A percentile compares a stretch with the other conserved stretches of the same genome.
Evolutionary conservation across 2,888 invertebrate genomes (phyloP).

Genomic region (Exocentrus adspersus): DNA sequence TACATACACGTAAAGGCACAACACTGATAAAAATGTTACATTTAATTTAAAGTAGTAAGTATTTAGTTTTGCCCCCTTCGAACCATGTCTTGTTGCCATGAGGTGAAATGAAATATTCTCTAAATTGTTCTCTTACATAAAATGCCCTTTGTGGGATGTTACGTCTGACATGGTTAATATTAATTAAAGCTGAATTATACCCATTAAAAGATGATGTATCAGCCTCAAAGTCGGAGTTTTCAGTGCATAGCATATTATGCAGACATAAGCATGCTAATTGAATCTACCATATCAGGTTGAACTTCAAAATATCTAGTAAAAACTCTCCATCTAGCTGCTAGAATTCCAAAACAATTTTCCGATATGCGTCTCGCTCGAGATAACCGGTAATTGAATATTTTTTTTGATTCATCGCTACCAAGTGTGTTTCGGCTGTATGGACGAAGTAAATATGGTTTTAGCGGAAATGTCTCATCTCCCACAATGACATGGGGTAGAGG

Average conservation of each 20-base stretch:
- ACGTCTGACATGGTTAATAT: too few relatives aligned
- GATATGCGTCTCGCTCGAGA: not conserved
- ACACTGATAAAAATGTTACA: too few relatives aligned
- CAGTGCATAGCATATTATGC: not conserved
- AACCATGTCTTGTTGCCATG: not conserved
- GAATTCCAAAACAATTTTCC: slow-evolving; percentile 1
- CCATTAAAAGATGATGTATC: not conserved
- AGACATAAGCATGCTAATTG: not conserved
- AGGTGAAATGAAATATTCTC: not conserved
- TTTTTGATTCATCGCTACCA: not conserved
- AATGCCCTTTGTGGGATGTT: not conserved
- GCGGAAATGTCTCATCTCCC: not conserved
- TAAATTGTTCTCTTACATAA: not conserved
- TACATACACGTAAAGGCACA: too few relatives aligned
- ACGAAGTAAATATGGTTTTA: not conserved
- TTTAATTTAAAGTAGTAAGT: too few relatives aligned
- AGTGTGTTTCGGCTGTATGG: not conserved
- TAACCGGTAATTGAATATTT: not conserved
- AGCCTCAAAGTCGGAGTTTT: not conserved
- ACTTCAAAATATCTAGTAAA: not conserved
- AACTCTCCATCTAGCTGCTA: not conserved
- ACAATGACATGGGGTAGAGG: too few relatives aligned
- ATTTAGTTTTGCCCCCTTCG: too few relatives aligned
- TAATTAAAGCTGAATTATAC: too few relatives aligned
- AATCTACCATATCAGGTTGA: not conserved